phyloP scores from a whole-genome alignment of 2,797 vertebrate species.

The Bradypus variegatus region DNA sequence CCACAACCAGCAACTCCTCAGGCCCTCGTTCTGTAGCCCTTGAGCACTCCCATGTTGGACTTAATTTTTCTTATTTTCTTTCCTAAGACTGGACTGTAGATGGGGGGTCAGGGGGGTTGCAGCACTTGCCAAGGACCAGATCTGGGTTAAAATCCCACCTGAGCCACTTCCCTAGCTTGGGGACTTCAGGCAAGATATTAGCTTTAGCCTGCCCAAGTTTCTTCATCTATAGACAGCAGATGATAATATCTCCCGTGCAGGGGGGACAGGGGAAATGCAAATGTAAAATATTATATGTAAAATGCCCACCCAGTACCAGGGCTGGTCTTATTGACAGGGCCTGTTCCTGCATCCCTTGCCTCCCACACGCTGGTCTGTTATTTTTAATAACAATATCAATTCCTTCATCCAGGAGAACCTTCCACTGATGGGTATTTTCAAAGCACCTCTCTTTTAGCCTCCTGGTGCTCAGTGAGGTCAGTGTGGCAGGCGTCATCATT shows the following conservation, averaged over 20 bases:
- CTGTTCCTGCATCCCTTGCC: not conserved
- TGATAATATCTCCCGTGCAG: rapidly evolving
- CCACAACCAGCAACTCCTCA: not conserved
- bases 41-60: not conserved
- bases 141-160: not conserved
- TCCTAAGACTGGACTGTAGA: not conserved
- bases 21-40: not conserved
- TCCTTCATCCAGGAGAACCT: not conserved
- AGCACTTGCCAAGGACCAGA: not conserved
- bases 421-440: not conserved
- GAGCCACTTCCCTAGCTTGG: not conserved
- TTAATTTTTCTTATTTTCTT: not conserved
- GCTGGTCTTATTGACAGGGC: not conserved
- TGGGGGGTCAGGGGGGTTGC: not conserved
- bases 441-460: not conserved
- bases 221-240: not conserved
- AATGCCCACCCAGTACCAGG: not conserved
- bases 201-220: not conserved
- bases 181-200: not conserved
- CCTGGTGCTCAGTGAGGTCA: rapidly evolving
- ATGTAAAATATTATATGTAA: not conserved
- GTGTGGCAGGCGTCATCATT: not conserved
- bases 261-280: not conserved
- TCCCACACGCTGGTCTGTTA: not conserved
- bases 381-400: rapidly evolving